Conservation (phyloP, 1,140 invertebrate genomes). For the Aphidius gifuensis region DNA sequence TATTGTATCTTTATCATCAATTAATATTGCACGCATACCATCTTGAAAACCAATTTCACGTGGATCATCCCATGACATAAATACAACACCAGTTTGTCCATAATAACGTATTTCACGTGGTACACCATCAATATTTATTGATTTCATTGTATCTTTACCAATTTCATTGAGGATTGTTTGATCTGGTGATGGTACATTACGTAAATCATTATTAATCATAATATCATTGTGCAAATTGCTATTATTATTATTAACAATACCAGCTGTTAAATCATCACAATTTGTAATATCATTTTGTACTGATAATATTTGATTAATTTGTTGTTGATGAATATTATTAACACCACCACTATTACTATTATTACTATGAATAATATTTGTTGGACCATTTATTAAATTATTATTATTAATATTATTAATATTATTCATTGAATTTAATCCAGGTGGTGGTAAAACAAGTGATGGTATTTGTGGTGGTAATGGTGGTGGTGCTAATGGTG, state of each 20-base stretch:
- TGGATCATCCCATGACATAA: constrained; percentile 80
- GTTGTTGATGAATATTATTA: constrained; percentile 2
- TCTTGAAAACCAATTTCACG: constrained; percentile 79
- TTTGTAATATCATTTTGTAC: too few species aligned
- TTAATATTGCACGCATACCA: constrained; percentile 63
- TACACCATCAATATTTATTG: constrained; percentile 81
- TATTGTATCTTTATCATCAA: constrained; percentile 70
- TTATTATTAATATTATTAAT: too few species aligned
- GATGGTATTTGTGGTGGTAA: constrained; percentile 31
- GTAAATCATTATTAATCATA: constrained; percentile 27
- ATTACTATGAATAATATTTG: constrained; percentile 16
- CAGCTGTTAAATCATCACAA: constrained; percentile 17
- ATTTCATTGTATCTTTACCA: constrained; percentile 66
- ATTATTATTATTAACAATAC: constrained; percentile 25
- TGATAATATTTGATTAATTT: constrained; percentile 17
- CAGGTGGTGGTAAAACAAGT: constrained; percentile 33
- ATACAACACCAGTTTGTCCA: constrained; percentile 77
- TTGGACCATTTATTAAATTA: constrained; percentile 27
- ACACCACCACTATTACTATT: constrained; percentile 10
- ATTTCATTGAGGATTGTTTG: constrained; percentile 61
- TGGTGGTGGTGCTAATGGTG: constrained; percentile 38
- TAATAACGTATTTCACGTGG: constrained; percentile 84
- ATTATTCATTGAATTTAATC: constrained; percentile 35
- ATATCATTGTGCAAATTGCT: constrained; percentile 40
- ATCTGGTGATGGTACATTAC: constrained; percentile 57